Evolutionary conservation across 2,888 invertebrate species (phyloP).

Genomic region (Ichneumon xanthorius): DNA sequence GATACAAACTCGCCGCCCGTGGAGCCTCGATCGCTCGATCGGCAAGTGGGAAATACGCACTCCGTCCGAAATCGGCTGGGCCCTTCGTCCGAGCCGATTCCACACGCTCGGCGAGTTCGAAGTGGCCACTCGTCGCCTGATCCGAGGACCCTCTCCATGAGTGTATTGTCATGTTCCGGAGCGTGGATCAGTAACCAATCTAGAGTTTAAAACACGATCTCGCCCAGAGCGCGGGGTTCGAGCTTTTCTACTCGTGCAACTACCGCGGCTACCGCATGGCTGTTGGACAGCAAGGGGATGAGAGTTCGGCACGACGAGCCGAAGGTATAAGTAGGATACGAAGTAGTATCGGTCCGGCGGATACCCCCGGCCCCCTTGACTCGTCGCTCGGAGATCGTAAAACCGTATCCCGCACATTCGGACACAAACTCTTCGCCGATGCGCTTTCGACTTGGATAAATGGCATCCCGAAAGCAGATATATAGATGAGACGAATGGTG

Average conservation of each 20-base stretch:
- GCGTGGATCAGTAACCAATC: slow-evolving; percentile 78
- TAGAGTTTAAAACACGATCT: slow-evolving; percentile 77
- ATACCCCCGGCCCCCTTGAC: slow-evolving; percentile 61
- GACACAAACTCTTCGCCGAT: slow-evolving; percentile 51
- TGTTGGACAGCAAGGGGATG: slow-evolving; percentile 45
- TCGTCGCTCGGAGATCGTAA: slow-evolving; percentile 62
- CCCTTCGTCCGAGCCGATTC: slow-evolving; percentile 33
- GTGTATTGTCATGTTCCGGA: slow-evolving; percentile 81
- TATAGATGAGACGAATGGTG: slow-evolving; percentile 46
- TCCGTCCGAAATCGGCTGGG: not conserved
- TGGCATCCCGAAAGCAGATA: slow-evolving; percentile 46
- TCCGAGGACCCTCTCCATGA: slow-evolving; percentile 73
- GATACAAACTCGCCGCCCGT: not conserved
- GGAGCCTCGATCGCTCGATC: not conserved
- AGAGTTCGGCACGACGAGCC: slow-evolving; percentile 66
- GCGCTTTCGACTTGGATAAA: slow-evolving; percentile 65
- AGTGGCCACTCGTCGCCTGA: slow-evolving; percentile 48
- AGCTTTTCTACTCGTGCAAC: slow-evolving; percentile 47
- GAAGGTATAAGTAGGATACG: slow-evolving; percentile 58
- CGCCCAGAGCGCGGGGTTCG: slow-evolving; percentile 30
- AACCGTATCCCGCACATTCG: slow-evolving; percentile 57
- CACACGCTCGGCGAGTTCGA: slow-evolving; percentile 43
- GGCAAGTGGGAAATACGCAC: not conserved
- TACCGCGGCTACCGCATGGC: slow-evolving; percentile 37
- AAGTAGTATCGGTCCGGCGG: slow-evolving; percentile 49